phyloP scores from a whole-genome alignment of 1,140 invertebrate species.

The Riptortus pedestris region DNA sequence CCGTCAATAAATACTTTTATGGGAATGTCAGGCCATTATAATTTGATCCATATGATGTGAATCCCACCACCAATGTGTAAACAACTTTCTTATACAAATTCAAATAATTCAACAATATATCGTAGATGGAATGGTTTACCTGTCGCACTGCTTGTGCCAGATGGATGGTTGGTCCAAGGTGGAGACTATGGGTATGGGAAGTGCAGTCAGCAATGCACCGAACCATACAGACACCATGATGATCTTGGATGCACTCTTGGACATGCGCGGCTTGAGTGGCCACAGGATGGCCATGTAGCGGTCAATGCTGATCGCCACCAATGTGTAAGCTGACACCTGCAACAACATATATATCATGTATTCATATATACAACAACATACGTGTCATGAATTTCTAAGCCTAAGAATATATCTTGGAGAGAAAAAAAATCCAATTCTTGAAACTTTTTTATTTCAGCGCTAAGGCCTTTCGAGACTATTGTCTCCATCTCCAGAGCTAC shows the following conservation, averaged over 20 bases:
- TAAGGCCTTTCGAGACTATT: too few relatives aligned
- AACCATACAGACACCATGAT: constrained; percentile 67
- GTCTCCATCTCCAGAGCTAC: too few relatives aligned
- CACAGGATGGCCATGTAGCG: constrained; percentile 80
- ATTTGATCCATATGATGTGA: too few relatives aligned
- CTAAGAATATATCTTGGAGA: background rate
- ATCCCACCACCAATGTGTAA: too few relatives aligned
- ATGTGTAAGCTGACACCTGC: constrained; percentile 63
- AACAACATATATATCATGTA: constrained; percentile 18
- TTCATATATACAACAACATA: background rate
- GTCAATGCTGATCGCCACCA: constrained; percentile 77
- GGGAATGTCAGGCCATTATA: too few relatives aligned
- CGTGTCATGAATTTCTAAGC: background rate
- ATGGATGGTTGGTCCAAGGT: constrained; percentile 45
- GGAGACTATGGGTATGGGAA: constrained; percentile 66
- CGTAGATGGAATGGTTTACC: too few relatives aligned
- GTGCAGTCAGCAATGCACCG: constrained; percentile 64
- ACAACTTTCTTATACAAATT: too few relatives aligned
- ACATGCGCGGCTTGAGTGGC: constrained; percentile 67
- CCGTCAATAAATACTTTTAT: too few relatives aligned
- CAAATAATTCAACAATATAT: too few relatives aligned
- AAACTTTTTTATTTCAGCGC: too few relatives aligned
- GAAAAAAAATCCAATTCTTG: background rate
- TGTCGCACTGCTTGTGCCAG: constrained; percentile 49
- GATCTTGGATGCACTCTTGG: constrained; percentile 56